A percentile compares a stretch with the other conserved stretches of the same genome.
Conservation (phyloP, 2,113 vertebrate genomes). For the Harpagus bidentatus region DNA sequence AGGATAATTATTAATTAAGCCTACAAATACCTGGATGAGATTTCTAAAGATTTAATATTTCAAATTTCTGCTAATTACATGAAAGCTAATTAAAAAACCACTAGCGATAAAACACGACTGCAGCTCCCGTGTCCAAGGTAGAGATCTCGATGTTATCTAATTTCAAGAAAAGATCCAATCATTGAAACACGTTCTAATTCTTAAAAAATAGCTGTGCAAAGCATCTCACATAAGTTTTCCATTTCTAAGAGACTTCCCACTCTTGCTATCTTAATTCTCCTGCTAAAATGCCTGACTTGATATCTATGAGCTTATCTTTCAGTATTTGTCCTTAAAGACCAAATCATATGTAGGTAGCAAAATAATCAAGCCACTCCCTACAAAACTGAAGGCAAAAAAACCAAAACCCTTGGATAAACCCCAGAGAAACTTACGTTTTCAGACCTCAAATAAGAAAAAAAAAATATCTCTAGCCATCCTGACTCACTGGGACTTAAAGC, state of each 20-base stretch:
- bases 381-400: background rate
- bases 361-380: background rate
- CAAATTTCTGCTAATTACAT: background rate
- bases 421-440: background rate
- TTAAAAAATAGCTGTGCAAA: background rate
- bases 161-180: background rate
- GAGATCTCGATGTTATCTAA: background rate
- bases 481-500: background rate
- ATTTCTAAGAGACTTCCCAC: background rate
- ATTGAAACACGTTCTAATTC: background rate
- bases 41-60: background rate
- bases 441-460: background rate
- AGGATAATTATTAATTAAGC: background rate
- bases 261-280: background rate
- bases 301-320: background rate
- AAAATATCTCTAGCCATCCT: background rate
- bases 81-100: background rate
- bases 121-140: background rate
- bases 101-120: background rate
- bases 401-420: background rate
- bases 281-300: background rate
- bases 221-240: background rate
- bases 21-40: background rate
- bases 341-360: rapidly evolving
- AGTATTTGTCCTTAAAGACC: background rate